Evolutionary conservation across 1,140 invertebrate species (phyloP), one percentile per base, ranked within the genome.

Genomic region (Solen grandis): DNA sequence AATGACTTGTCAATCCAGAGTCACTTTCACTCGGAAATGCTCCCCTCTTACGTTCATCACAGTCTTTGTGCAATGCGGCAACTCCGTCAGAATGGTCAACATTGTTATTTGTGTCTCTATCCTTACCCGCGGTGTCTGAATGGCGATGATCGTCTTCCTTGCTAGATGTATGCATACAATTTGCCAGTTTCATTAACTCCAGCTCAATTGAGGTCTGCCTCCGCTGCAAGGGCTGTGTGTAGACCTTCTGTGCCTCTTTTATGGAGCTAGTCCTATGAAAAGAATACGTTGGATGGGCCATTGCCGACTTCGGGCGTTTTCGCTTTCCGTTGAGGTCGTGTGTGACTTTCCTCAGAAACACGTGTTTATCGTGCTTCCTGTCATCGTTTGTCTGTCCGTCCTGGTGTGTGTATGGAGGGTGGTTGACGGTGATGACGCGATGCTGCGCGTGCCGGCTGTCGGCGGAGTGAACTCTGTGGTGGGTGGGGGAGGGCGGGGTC

Each of bases 401-500:
- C n/a, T n/a, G n/a, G n/a, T n/a, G n/a, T n/a, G 54, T 33, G 54
- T 82, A 82, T 5, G 85, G 85, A 46, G 65, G 75, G 54, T 69
- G 62, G 65, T 84, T 84, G 2, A 86, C 77, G 73, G 76, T 63
- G 55, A 86, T 84, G 41, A 76, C 85, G 19, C 60, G 35, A 35
- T 29, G 5, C 10, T 74, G 31, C 13, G 13, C 27, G 22, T n/a
- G 33, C 16, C 33, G 10, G n/a, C 36, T n/a, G 14, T 29, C 46
- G 25, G 74, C 62, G 46, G 59, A 54, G 31, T n/a, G 27, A 36
- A 52, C 41, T 65, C 2, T 36, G 73, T 16, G 22, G n/a, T 60
- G 27, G 36, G 4, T 41, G 62, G 16, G 65, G 65, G 1, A n/a
- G n/a, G 74, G 62, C 4, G 63, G 63, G 22, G 75, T 69, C n/a